Percentiles rank a stretch among this genome's conserved stretches.
These are phyloP conservation scores for Rhynchomys soricoides DNA, from an alignment of 2,113 vertebrate genomes.

Conservation along the genomic window DNA sequence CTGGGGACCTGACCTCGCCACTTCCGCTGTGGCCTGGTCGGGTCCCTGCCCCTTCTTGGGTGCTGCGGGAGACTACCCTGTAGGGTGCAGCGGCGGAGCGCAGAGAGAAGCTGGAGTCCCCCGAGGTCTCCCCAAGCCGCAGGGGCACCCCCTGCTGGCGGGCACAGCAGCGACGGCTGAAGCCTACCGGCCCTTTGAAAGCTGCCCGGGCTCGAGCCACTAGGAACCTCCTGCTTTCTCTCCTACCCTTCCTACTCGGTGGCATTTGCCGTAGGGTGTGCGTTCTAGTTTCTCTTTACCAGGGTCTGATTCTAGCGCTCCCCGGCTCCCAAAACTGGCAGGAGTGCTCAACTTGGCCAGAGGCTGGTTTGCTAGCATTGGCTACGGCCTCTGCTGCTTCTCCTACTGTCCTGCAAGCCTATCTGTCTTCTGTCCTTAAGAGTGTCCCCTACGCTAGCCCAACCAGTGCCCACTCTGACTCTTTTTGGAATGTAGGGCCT, in stretches of 20 bases:
- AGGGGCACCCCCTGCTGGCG: constrained; percentile 71
- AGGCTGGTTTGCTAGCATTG: background rate
- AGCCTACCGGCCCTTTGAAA: background rate
- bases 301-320: background rate
- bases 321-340: background rate
- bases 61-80: background rate
- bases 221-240: background rate
- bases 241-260: background rate
- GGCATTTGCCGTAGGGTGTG: background rate
- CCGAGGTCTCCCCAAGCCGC: constrained; percentile 53
- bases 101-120: background rate
- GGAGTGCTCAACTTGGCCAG: background rate
- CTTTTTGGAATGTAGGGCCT: background rate
- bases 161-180: background rate
- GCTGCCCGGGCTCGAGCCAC: background rate
- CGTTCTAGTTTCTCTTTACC: background rate
- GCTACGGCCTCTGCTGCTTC: background rate
- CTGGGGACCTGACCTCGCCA: background rate
- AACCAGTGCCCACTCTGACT: background rate
- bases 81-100: background rate
- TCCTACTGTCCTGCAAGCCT: background rate
- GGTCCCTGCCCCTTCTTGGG: background rate
- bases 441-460: background rate
- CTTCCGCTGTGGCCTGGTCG: background rate
- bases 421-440: background rate